phyloP scores from a whole-genome alignment of 2,888 invertebrate species.

The Archaeoteleia sp. region DNA sequence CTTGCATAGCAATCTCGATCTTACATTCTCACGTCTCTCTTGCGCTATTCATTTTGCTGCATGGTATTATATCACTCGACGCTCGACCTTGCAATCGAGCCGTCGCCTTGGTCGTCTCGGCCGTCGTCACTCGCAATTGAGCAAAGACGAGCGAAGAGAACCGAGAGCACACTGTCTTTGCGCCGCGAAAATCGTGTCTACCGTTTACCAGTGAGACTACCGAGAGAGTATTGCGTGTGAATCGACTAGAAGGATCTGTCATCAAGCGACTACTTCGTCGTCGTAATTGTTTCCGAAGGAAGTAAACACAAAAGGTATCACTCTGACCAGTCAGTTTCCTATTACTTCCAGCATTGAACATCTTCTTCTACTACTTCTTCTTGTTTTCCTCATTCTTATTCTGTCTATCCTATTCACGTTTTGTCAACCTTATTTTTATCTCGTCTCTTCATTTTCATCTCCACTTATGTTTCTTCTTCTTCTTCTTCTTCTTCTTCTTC shows the following conservation, averaged over 20 bases:
- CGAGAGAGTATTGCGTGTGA: constrained; percentile 52
- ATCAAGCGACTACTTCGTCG: constrained; percentile 33
- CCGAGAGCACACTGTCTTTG: constrained; percentile 50
- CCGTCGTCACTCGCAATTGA: constrained; percentile 46
- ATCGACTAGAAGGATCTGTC: constrained; percentile 43
- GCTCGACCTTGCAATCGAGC: constrained; percentile 54
- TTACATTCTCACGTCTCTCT: constrained; percentile 65
- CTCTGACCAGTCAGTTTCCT: constrained; percentile 36
- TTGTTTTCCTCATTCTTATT: constrained; percentile 18
- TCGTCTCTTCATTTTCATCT: too few species aligned
- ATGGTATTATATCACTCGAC: constrained; percentile 56
- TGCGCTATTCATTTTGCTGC: constrained; percentile 59
- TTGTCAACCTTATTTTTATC: too few species aligned
- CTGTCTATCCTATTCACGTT: background rate
- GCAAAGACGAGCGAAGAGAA: constrained; percentile 52
- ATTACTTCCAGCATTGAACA: constrained; percentile 20
- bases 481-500: too few species aligned
- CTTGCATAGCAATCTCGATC: constrained; percentile 61
- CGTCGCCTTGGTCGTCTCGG: constrained; percentile 47
- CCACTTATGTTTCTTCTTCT: too few species aligned
- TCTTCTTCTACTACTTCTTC: constrained; percentile 16
- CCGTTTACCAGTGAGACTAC: constrained; percentile 34
- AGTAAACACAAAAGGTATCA: constrained; percentile 53
- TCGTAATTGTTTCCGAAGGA: constrained; percentile 49
- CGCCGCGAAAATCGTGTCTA: constrained; percentile 42